Evolutionary conservation across 2,113 vertebrate genomes (phyloP), one percentile per base, ranked within the genome.

Genomic region (Cyanoramphus novaezelandiae): DNA sequence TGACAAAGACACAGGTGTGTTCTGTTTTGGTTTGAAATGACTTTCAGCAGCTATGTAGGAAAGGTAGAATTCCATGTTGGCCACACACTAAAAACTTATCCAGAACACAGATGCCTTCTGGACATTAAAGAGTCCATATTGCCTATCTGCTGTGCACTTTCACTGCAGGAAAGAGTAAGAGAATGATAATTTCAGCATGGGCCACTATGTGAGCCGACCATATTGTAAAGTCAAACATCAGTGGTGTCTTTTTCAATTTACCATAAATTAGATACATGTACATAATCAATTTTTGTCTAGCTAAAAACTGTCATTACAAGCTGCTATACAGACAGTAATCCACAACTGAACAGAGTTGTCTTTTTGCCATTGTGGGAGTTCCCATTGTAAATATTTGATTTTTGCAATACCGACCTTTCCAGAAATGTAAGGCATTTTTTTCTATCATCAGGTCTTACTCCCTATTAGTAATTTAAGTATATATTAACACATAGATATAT

Each of bases 41-140:
- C 68, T 94, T 97, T 87, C 86, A 94, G 71, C 95, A 95, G 86
- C 86, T 82, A 78, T 53, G 62, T 82, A 83, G 76, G 74, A 91
- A 95, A 95, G 74, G 82, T 82, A 95, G 88, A 93, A 95, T 95
- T 96, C 94, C 93, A 88, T 88, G 94, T 92, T 92, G 94, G 95
- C 23, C 47, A 50, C 4, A 77, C 88, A 83, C 37, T 47, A 80
- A 80, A 96, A 94, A 86, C 65, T 94, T 97, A 93, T 84, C 95
- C 88, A 96, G 93, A 97, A 88, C 72, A 84, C 75, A 91, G 86
- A 87, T 86, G 92, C 69, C 94, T 96, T 96, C 69, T 77, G 92
- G 96, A 94, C 96, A 93, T 95, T 96, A 88, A 95, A 94, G 92
- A 96, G 94, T 90, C 17, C 85, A 79, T 91, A 89, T 55, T 90